Evolutionary conservation across 2,888 invertebrate genomes (phyloP).

Genomic region (Dendrolimus houi): DNA sequence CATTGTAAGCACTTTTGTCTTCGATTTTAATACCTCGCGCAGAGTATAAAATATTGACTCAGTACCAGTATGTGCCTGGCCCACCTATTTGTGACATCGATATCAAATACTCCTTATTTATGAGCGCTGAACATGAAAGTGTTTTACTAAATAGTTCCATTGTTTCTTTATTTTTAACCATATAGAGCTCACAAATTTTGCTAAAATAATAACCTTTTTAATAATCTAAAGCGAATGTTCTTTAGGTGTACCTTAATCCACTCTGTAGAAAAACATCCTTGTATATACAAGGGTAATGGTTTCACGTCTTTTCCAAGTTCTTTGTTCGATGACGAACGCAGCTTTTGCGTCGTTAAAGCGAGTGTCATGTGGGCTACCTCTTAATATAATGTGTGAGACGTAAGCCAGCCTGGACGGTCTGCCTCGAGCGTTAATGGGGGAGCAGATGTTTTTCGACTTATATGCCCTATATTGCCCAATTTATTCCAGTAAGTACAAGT

Average conservation of each 20-base stretch:
- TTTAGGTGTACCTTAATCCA: too few species aligned
- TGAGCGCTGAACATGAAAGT: conserved; percentile 19
- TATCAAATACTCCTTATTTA: conserved; percentile 19
- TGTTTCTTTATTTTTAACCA: too few species aligned
- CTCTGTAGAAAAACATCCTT: too few species aligned
- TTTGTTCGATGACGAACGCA: neutral
- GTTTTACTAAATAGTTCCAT: conserved; percentile 10
- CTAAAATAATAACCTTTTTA: too few species aligned
- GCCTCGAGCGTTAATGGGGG: conserved; percentile 15
- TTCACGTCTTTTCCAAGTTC: too few species aligned
- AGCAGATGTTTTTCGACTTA: conserved; percentile 31
- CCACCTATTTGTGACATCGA: conserved; percentile 14
- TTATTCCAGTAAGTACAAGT: conserved; percentile 22
- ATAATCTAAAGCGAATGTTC: too few species aligned
- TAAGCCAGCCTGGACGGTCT: neutral
- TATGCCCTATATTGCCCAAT: conserved; percentile 27
- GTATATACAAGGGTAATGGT: too few species aligned
- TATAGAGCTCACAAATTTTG: too few species aligned
- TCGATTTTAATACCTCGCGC: neutral
- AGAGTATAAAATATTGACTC: neutral
- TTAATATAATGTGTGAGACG: neutral
- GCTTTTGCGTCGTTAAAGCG: neutral
- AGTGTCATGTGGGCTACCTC: neutral
- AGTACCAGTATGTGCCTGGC: conserved; percentile 22
- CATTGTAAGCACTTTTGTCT: neutral